These are phyloP conservation scores for Ctenomys sociabilis DNA, from an alignment of 2,113 vertebrate species.

Conservation along the genomic window DNA sequence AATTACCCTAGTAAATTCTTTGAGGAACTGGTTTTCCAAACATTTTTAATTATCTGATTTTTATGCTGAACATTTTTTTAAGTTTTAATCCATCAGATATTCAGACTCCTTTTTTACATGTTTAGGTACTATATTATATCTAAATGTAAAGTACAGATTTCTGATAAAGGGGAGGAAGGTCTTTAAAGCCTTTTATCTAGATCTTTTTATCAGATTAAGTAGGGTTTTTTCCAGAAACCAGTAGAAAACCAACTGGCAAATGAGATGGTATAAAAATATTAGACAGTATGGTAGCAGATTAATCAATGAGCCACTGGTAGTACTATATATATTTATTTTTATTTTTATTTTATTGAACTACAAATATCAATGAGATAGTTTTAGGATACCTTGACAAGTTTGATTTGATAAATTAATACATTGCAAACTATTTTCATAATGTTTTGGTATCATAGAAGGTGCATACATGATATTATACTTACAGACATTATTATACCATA, in stretches of 20 bases:
- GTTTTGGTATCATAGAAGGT: too few relatives aligned
- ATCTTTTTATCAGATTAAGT: background rate
- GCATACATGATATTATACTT: too few relatives aligned
- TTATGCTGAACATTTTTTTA: background rate
- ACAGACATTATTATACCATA: too few relatives aligned
- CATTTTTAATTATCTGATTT: constrained; percentile 30
- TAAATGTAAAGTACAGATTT: constrained; percentile 8
- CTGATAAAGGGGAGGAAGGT: background rate
- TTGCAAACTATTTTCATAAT: too few relatives aligned
- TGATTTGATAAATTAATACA: too few relatives aligned
- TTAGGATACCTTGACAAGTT: too few relatives aligned
- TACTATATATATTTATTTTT: background rate
- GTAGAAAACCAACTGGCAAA: background rate
- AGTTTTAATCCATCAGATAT: background rate
- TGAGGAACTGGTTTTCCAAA: constrained; percentile 45
- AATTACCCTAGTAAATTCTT: background rate
- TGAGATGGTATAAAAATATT: background rate
- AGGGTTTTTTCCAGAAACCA: background rate
- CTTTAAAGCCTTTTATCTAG: background rate
- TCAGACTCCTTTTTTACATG: background rate
- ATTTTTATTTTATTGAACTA: too few relatives aligned
- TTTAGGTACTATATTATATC: background rate
- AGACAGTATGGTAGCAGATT: background rate
- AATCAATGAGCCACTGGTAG: background rate
- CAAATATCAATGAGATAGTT: too few relatives aligned